Evolutionary conservation across 2,113 vertebrate species (phyloP).

Genomic region (Halichoeres trimaculatus): DNA sequence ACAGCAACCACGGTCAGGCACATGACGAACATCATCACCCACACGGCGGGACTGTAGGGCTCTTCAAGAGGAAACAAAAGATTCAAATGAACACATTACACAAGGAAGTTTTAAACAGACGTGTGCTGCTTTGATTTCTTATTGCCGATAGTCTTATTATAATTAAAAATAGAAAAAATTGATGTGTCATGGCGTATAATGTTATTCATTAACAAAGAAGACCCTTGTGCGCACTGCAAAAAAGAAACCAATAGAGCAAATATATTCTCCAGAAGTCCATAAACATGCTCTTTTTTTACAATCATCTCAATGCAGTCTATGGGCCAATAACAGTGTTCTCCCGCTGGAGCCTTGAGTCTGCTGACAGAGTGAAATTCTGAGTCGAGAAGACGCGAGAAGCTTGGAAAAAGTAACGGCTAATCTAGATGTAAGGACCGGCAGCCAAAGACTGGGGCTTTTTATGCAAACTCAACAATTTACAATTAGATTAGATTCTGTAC

Average conservation of each 20-base stretch:
- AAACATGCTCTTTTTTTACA: conserved; percentile 48
- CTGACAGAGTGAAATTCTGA: conserved; percentile 71
- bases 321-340: conserved; percentile 62
- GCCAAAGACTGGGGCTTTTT: conserved; percentile 57
- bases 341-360: conserved; percentile 59
- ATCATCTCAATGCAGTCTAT: conserved; percentile 58
- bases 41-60: conserved; percentile 95
- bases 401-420: conserved; percentile 56
- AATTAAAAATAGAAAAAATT: not conserved
- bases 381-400: conserved; percentile 61
- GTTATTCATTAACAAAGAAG: not conserved
- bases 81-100: conserved; percentile 3
- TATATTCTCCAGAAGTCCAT: conserved; percentile 55
- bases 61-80: conserved; percentile 74
- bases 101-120: not conserved
- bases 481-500: conserved; percentile 46
- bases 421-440: conserved; percentile 64
- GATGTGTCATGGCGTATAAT: conserved; percentile 10
- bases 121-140: not conserved
- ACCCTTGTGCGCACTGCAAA: conserved; percentile 14
- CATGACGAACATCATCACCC: conserved; percentile 99
- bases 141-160: not conserved
- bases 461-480: conserved; percentile 65
- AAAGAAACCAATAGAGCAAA: conserved; percentile 37
- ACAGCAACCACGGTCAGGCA: conserved; percentile 95